phyloP scores from a whole-genome alignment of 2,113 vertebrate genomes.

The Archocentrus centrarchus region DNA sequence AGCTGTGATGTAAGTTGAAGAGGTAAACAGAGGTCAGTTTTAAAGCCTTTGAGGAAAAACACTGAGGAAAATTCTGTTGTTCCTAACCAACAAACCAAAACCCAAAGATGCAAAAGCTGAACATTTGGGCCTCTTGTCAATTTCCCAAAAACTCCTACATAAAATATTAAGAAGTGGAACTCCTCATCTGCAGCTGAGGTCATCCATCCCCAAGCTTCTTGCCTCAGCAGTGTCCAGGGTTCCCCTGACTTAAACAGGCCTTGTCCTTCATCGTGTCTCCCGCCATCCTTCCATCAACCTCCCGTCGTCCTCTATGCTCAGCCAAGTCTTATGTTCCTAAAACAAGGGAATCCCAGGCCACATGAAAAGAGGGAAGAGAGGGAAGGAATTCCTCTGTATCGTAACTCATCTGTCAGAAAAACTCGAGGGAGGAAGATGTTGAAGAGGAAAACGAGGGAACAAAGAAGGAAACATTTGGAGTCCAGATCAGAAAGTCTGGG shows the following conservation, averaged over 20 bases:
- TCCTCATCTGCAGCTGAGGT: not conserved
- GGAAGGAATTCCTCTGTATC: not conserved
- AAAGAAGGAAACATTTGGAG: constrained; percentile 15
- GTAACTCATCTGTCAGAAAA: constrained; percentile 35
- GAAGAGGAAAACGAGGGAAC: constrained; percentile 2
- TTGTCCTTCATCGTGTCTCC: not conserved
- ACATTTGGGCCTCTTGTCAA: not conserved
- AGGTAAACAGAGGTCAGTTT: not conserved
- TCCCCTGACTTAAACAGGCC: not conserved
- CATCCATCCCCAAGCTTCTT: not conserved
- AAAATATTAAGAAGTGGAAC: not conserved
- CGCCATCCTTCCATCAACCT: not conserved
- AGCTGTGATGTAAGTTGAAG: not conserved
- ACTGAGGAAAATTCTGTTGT: not conserved
- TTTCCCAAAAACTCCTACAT: not conserved
- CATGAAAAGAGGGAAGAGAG: not conserved
- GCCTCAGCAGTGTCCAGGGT: not conserved
- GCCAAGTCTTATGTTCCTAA: constrained; percentile 18
- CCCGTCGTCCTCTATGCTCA: not conserved
- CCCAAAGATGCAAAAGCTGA: not conserved
- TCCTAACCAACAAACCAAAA: not conserved
- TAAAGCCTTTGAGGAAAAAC: not conserved
- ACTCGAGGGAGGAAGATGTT: constrained; percentile 10
- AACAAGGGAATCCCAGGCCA: constrained; percentile 48
- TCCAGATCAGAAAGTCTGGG: constrained; percentile 9